Base-by-base conservation (phyloP, 2,113 vertebrate species). In the Petroica traversi region DNA sequence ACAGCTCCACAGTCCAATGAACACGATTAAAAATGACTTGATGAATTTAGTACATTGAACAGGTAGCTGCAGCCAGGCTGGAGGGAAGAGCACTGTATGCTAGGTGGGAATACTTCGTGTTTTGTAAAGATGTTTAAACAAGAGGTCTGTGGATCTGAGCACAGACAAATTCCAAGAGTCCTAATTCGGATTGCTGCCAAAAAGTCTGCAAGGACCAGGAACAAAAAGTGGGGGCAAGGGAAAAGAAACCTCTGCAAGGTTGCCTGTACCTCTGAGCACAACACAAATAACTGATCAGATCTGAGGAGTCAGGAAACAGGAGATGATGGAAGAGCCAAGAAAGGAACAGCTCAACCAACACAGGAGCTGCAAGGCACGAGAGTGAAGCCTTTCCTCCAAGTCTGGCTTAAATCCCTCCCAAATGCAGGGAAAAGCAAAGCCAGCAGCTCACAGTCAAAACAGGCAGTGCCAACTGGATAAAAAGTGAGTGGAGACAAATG, bases 11-110 rank as follows among this genome's bases (percentile, higher is more conserved):
- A 85, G 72, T 8, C 59, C 88, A 83, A 79, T 4, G 28, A 91
- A 88, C 28, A 8, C 16, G 43, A 93, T 88, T 86, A 84, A 93
- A 95, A 92, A 51, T 16, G 14, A 74, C 64, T 88, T 88, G 78
- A 94, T 66, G 46, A 73, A 59, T 69, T 67, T 19, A 83, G 67
- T 26, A 62, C 72, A 23, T 34, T 63, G 75, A 86, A 52, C 59
- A 93, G 88, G 92, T 85, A 88, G 49, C 63, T 88, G 6, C 16
- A 64, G 58, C 14, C 46, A 64, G 67, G 38, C 93, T 83, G 74
- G n/a, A 88, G 75, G 71, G 85, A 79, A 26, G 14, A 67, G 41
- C 71, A 36, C 22, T 49, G 0, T 20, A 11, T 41, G 25, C 69
- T 54, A 52, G 43, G 40, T 8, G 43, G 63, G 71, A 86, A 77